Evolutionary conservation across 2,888 invertebrate species (phyloP).

Genomic region (Xestoiulus laeticollis): DNA sequence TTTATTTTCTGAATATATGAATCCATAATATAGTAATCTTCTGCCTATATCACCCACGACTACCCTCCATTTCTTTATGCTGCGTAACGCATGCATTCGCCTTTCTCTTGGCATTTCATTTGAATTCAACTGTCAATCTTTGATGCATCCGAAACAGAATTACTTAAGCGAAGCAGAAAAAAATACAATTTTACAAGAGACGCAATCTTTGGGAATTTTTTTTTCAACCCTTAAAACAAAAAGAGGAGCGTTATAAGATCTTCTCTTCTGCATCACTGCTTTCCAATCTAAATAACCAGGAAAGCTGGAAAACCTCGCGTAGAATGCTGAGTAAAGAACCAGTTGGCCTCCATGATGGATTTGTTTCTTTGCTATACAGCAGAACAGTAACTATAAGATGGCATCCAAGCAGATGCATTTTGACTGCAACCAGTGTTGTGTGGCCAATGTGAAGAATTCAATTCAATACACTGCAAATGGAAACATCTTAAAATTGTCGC

Average conservation of each 20-base stretch:
- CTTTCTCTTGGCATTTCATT: background rate
- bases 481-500: too few species aligned
- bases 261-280: background rate
- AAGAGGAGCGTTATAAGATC: conserved; percentile 23
- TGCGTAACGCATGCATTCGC: background rate
- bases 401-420: background rate
- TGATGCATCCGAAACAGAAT: background rate
- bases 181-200: conserved; percentile 3
- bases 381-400: background rate
- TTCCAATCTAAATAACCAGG: conserved; percentile 25
- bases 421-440: too few species aligned
- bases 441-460: too few species aligned
- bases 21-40: background rate
- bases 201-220: background rate
- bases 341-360: background rate
- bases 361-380: background rate
- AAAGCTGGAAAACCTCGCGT: background rate
- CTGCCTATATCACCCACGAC: background rate
- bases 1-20: conserved; percentile 6
- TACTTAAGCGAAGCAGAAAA: conserved; percentile 28
- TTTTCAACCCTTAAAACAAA: background rate
- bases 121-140: background rate
- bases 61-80: background rate
- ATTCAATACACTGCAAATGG: too few species aligned
- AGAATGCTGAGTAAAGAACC: background rate